Evolutionary conservation across 2,888 invertebrate genomes (phyloP), one percentile per base, ranked within the genome.

Genomic region (Ophonus ardosiacus): DNA sequence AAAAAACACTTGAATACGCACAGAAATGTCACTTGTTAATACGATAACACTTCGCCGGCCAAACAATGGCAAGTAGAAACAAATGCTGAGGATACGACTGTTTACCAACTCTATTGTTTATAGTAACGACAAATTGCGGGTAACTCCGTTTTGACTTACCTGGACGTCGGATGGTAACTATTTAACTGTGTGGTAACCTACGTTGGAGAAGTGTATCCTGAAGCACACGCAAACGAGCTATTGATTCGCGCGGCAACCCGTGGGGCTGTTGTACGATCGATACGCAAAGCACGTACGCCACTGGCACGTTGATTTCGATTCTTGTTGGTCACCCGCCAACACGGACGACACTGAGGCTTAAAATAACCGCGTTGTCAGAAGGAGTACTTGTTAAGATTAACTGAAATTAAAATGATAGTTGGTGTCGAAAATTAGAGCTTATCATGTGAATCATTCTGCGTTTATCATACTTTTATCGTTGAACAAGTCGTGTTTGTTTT

Each of bases 281-380:
- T 82, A 82, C 71, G 71, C 38, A 24, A 40, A 51, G 63, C 18
- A 71, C 59, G 82, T 10, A 82, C 82, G 82, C 74, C 82, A 82
- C 82, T 82, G 82, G 21, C 51, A 65, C 24, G 4, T 7, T 2
- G 38, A 56, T 57, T 65, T 74, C 68, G 51, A 38, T 80, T 80
- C 31, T 18, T 80, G 38, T 78, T 81, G 61, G 63, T 63, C 81
- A 40, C 18, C 68, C 68, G 68, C 68, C 68, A 61, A 40, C 10
- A 31, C 59, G 82, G 56, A 82, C 82, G 82, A 74, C 82, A 74
- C 82, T 82, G 82, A 82, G 13, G 74, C 74, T 71, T 74, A 82
- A 81, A 81, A 81, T 81, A 81, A 51, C 59, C 57, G 57, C 78
- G 51, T 40, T 76, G 56, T 56, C 76, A 76, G 51, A 76, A 78